These are phyloP conservation scores for Chanos chanos DNA, from an alignment of 2,797 vertebrate genomes.

Conservation along the genomic window DNA sequence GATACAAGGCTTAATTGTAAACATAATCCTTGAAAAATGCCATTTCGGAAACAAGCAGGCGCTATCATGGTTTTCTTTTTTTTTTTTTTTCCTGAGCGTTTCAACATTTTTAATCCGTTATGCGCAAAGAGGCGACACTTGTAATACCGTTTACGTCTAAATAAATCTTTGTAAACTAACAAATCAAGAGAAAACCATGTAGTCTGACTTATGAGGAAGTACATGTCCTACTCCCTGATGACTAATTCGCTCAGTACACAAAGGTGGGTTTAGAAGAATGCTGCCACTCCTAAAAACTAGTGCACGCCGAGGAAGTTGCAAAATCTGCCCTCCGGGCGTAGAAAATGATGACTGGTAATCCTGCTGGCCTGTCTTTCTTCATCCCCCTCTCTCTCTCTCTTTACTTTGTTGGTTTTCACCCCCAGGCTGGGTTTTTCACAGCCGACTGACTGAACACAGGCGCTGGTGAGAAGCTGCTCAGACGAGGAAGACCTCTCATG, in stretches of 20 bases:
- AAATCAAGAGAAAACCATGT: neutral
- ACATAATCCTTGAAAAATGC: no score
- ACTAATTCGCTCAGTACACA: slow-evolving; percentile 52
- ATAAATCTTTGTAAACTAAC: neutral
- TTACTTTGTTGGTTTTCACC: slow-evolving; percentile 54
- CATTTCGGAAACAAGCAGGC: no score
- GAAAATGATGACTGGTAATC: slow-evolving; percentile 54
- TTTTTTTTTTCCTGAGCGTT: no score
- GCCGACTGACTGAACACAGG: slow-evolving; percentile 50
- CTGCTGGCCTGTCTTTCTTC: slow-evolving; percentile 60
- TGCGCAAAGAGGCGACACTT: slow-evolving; percentile 7
- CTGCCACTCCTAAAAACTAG: slow-evolving; percentile 57
- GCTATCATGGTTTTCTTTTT: no score
- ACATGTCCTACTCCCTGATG: no score
- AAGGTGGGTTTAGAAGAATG: slow-evolving; percentile 63
- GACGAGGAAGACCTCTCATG: slow-evolving; percentile 47
- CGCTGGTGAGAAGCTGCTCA: slow-evolving; percentile 39
- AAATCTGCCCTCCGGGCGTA: slow-evolving; percentile 64
- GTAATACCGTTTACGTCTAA: neutral
- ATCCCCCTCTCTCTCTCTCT: slow-evolving; percentile 39
- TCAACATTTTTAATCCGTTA: slow-evolving; percentile 3
- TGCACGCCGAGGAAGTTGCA: slow-evolving; percentile 58
- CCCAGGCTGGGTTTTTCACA: slow-evolving; percentile 70
- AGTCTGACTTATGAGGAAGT: neutral
- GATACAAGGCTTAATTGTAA: no score